phyloP scores from a whole-genome alignment of 2,797 vertebrate species.

The Rhodeus uyekii region DNA sequence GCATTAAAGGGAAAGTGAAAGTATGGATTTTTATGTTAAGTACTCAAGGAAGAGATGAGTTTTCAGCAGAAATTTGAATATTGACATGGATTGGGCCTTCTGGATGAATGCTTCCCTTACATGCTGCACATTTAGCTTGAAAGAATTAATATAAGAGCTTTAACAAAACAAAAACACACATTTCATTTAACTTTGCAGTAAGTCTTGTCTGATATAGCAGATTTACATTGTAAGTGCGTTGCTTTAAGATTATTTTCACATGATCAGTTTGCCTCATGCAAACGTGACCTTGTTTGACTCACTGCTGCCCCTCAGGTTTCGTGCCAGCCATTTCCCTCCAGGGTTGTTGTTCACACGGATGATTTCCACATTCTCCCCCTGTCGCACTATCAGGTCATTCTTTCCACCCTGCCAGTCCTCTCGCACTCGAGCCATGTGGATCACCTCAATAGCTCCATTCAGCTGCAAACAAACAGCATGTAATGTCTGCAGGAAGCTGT shows the following conservation, averaged over 20 bases:
- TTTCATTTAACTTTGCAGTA: neutral
- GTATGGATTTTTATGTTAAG: too few species aligned
- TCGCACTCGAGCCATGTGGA: slow-evolving; percentile 71
- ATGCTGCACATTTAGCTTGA: too few species aligned
- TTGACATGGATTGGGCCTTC: too few species aligned
- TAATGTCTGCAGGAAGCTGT: neutral
- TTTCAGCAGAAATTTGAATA: too few species aligned
- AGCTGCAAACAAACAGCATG: slow-evolving; percentile 60
- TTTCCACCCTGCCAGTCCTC: slow-evolving; percentile 74
- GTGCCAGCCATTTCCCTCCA: slow-evolving; percentile 76
- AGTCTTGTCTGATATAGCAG: neutral
- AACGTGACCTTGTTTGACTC: slow-evolving; percentile 54
- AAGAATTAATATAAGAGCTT: too few species aligned
- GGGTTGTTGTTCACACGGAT: slow-evolving; percentile 76
- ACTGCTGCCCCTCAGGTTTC: slow-evolving; percentile 72
- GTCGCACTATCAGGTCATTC: slow-evolving; percentile 70
- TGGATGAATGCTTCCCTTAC: too few species aligned
- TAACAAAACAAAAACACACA: too few species aligned
- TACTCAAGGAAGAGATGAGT: too few species aligned
- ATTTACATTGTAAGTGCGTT: neutral
- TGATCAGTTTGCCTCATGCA: neutral
- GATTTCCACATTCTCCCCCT: slow-evolving; percentile 77
- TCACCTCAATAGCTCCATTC: slow-evolving; percentile 66
- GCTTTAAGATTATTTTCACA: neutral
- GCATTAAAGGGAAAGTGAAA: too few species aligned